phyloP scores from a whole-genome alignment of 2,888 invertebrate genomes.

The Drosophila gaucha region DNA sequence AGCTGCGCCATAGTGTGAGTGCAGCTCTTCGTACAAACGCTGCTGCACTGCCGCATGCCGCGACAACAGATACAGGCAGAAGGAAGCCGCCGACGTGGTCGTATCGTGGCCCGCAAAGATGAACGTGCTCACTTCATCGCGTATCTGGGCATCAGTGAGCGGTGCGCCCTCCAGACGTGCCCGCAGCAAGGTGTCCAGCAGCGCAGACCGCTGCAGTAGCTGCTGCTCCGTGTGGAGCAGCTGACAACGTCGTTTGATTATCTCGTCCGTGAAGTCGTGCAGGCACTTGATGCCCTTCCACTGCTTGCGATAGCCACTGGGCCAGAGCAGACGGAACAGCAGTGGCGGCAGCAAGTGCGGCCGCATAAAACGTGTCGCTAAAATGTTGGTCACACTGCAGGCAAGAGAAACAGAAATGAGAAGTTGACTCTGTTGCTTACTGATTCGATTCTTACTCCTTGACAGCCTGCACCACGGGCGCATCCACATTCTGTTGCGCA shows the following conservation, averaged over 20 bases:
- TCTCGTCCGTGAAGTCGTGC: conserved; percentile 85
- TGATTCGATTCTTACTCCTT: conserved; percentile 86
- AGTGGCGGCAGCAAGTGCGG: conserved; percentile 62
- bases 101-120: conserved; percentile 87
- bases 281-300: conserved; percentile 84
- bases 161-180: conserved; percentile 86
- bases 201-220: conserved; percentile 84
- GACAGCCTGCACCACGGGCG: conserved; percentile 89
- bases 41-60: conserved; percentile 76
- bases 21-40: conserved; percentile 78
- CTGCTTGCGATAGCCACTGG: conserved; percentile 81
- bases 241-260: conserved; percentile 85
- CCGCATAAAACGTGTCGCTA: conserved; percentile 74
- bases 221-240: conserved; percentile 28
- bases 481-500: conserved; percentile 88
- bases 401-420: neutral
- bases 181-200: conserved; percentile 88
- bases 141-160: conserved; percentile 87
- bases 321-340: conserved; percentile 62
- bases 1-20: conserved; percentile 67
- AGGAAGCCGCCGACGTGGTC: conserved; percentile 82
- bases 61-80: conserved; percentile 80
- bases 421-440: neutral
- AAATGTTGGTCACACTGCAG: conserved; percentile 70
- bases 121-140: conserved; percentile 90